phyloP scores from a whole-genome alignment of 2,888 invertebrate species.

The Melolontha melolontha region DNA sequence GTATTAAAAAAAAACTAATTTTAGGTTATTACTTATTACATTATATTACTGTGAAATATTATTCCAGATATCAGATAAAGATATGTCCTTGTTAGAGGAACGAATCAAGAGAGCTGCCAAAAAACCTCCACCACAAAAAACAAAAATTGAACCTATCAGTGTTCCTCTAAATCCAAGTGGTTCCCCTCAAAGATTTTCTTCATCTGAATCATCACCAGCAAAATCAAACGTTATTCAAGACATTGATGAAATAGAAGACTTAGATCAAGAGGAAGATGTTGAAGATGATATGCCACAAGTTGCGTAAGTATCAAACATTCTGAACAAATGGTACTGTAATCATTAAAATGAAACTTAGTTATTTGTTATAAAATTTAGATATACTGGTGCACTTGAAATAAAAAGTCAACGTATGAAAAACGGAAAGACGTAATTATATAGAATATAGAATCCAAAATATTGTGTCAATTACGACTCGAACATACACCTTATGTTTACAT shows the following conservation, averaged over 20 bases:
- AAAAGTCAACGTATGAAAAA: no score
- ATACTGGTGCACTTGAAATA: no score
- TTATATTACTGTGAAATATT: neutral
- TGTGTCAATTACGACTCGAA: no score
- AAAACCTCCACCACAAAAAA: conserved; percentile 65
- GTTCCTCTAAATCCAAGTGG: conserved; percentile 31
- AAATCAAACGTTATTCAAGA: conserved; percentile 42
- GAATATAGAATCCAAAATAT: no score
- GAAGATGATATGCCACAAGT: conserved; percentile 55
- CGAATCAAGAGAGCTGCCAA: conserved; percentile 92
- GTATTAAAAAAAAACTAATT: no score
- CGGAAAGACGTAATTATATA: no score
- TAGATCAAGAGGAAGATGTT: conserved; percentile 50
- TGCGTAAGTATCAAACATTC: conserved; percentile 46
- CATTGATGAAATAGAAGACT: conserved; percentile 51
- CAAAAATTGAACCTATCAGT: conserved; percentile 45
- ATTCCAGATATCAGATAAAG: conserved; percentile 89
- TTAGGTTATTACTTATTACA: no score
- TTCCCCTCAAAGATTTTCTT: conserved; percentile 35
- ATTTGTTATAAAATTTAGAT: no score
- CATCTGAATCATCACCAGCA: conserved; percentile 41
- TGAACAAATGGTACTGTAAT: no score
- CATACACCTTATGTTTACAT: no score
- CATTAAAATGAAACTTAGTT: no score
- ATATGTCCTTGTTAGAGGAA: conserved; percentile 93